Evolutionary conservation across 1,140 invertebrate species (phyloP).

Genomic region (Aphaenogaster rudis): DNA sequence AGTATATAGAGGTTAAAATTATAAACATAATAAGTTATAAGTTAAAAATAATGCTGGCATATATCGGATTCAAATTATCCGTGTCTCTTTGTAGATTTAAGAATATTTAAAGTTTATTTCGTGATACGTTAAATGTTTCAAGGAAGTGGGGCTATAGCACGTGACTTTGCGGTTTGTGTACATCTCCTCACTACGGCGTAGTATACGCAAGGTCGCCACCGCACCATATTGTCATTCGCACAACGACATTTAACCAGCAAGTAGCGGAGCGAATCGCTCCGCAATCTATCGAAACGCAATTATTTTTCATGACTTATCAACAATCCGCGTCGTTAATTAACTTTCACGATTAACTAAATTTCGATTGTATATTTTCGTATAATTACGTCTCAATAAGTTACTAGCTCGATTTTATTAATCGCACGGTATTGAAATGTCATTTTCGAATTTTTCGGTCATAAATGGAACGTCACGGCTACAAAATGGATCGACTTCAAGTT

Average conservation of each 20-base stretch:
- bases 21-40: too few species aligned
- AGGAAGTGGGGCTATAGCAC: neutral
- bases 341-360: neutral
- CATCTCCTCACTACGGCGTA: neutral
- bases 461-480: neutral
- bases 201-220: neutral
- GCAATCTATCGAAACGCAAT: neutral
- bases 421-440: neutral
- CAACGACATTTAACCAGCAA: neutral
- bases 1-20: too few species aligned
- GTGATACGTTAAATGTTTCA: neutral
- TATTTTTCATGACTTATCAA: neutral
- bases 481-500: neutral
- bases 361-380: neutral
- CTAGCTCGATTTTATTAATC: neutral
- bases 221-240: neutral
- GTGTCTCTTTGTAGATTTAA: too few species aligned
- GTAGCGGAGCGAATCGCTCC: neutral
- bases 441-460: neutral
- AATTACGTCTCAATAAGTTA: neutral
- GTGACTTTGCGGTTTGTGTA: neutral
- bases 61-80: too few species aligned
- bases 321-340: neutral
- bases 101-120: neutral
- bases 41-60: too few species aligned